Percentiles rank a stretch among this genome's conserved stretches.
These are phyloP conservation scores for Falco biarmicus DNA, from an alignment of 2,797 vertebrate species.

Conservation along the genomic window DNA sequence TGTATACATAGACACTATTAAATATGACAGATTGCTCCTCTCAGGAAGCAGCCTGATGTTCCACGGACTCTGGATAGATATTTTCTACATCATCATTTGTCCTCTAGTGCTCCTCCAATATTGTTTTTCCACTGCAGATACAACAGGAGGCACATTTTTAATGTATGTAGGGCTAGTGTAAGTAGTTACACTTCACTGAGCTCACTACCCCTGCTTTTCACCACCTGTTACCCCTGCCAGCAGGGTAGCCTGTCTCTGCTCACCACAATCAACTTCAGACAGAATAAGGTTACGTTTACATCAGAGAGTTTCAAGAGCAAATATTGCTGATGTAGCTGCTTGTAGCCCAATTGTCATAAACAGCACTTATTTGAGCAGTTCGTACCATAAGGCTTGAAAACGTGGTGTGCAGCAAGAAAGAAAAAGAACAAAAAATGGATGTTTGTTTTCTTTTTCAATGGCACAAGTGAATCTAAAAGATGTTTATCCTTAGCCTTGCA, in stretches of 20 bases:
- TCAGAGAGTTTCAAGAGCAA: background rate
- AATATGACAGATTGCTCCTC: rapidly evolving
- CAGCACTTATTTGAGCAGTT: background rate
- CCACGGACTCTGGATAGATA: background rate
- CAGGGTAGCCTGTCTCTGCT: background rate
- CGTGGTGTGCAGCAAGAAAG: rapidly evolving
- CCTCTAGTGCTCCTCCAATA: background rate
- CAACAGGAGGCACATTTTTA: background rate
- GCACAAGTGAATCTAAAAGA: background rate
- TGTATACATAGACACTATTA: rapidly evolving
- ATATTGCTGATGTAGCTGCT: background rate
- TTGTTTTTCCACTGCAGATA: background rate
- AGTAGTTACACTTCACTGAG: background rate
- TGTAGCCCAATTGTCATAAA: background rate
- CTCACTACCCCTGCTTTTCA: background rate
- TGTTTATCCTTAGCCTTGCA: background rate
- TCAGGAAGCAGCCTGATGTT: background rate
- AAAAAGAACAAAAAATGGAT: background rate
- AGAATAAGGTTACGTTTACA: background rate
- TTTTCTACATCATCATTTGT: background rate
- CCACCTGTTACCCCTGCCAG: background rate
- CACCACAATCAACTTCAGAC: background rate
- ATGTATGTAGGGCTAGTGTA: background rate
- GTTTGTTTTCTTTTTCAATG: background rate
- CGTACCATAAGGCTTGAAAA: background rate